Evolutionary conservation across 2,113 vertebrate species (phyloP).

Genomic region (Neodon shergylaensis): DNA sequence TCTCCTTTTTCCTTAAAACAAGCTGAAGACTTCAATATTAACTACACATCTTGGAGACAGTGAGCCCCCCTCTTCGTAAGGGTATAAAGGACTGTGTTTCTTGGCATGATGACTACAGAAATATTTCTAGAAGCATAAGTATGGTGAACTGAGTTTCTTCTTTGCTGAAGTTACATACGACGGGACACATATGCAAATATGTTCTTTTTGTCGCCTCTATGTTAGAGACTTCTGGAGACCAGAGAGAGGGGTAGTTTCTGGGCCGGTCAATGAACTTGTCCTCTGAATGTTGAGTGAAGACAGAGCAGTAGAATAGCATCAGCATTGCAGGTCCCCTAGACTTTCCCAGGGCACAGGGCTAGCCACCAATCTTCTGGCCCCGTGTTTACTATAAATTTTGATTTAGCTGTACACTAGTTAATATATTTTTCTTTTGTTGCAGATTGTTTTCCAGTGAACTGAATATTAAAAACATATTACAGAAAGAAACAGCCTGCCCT

Average conservation of each 20-base stretch:
- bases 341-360: background rate
- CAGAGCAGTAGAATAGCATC: background rate
- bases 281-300: accelerated
- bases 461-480: constrained; percentile 77
- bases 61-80: background rate
- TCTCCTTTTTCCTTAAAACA: background rate
- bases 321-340: accelerated
- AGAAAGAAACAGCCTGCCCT: background rate
- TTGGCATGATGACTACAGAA: background rate
- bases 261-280: too few relatives aligned
- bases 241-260: too few relatives aligned
- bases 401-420: constrained; percentile 18
- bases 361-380: background rate
- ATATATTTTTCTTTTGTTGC: background rate
- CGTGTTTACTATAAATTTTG: background rate
- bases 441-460: constrained; percentile 66
- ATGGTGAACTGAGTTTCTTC: too few relatives aligned
- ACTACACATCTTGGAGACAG: background rate
- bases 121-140: background rate
- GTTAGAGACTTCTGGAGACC: background rate
- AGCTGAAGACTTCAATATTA: background rate
- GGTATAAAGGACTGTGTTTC: too few relatives aligned
- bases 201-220: background rate
- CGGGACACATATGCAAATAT: background rate
- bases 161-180: background rate